phyloP scores from a whole-genome alignment of 2,113 vertebrate genomes.

The Catharus minimus region DNA sequence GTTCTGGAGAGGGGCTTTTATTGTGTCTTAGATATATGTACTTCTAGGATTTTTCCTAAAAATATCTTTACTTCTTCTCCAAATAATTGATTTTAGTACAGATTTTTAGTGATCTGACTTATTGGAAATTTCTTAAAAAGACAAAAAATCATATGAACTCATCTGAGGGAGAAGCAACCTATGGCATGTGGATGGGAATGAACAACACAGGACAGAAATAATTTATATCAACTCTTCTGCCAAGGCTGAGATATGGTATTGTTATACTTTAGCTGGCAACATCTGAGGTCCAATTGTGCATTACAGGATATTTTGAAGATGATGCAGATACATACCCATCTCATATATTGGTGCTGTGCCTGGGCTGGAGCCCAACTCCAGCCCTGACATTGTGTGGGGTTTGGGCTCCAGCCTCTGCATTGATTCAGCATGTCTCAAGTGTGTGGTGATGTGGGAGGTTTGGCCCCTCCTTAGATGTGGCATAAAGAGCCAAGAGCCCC shows the following conservation, averaged over 20 bases:
- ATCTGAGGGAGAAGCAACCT: not conserved
- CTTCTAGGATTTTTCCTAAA: not conserved
- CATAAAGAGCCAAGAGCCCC: not conserved
- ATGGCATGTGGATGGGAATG: accelerated
- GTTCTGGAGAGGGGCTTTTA: not conserved
- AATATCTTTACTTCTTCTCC: not conserved
- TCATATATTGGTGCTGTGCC: accelerated
- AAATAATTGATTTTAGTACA: not conserved
- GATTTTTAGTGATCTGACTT: not conserved
- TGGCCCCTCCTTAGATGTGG: accelerated
- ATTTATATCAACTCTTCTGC: not conserved
- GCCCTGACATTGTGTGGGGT: accelerated
- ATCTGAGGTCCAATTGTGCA: accelerated
- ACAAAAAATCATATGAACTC: not conserved
- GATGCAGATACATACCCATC: not conserved
- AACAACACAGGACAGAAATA: not conserved
- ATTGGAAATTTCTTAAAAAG: not conserved
- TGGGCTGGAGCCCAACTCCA: not conserved
- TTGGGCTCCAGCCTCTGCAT: not conserved
- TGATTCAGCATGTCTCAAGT: accelerated
- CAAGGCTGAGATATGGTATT: accelerated
- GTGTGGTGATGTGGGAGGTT: accelerated
- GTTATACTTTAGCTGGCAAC: not conserved
- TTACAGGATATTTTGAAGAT: not conserved
- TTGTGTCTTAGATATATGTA: not conserved